These are phyloP conservation scores for Drosophila pallidifrons DNA, from an alignment of 1,140 invertebrate genomes.

Conservation along the genomic window DNA sequence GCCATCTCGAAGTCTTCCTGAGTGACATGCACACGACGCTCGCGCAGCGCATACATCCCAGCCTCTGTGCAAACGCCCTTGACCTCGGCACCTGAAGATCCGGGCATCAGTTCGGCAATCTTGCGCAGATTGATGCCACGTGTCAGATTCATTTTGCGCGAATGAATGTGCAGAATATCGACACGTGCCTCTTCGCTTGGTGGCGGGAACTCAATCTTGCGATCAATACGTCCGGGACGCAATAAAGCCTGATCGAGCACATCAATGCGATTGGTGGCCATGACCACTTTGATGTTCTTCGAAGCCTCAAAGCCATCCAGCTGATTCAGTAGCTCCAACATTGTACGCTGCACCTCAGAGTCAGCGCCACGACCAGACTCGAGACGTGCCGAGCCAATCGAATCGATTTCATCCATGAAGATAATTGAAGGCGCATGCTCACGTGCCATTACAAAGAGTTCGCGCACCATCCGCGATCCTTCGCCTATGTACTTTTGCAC, in stretches of 20 bases:
- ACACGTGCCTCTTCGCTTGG: conserved; percentile 92
- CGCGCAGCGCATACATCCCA: conserved; percentile 91
- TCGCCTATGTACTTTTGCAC: conserved; percentile 92
- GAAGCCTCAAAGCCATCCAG: conserved; percentile 90
- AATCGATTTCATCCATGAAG: conserved; percentile 92
- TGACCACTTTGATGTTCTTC: conserved; percentile 91
- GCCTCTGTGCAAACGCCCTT: conserved; percentile 91
- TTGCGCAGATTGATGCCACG: conserved; percentile 91
- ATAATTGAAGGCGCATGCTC: conserved; percentile 91
- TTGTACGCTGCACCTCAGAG: conserved; percentile 92
- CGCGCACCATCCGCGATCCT: conserved; percentile 88
- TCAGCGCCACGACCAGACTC: conserved; percentile 84
- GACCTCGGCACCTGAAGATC: conserved; percentile 91
- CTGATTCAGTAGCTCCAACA: conserved; percentile 90
- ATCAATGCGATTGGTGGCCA: conserved; percentile 92
- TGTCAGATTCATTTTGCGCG: conserved; percentile 92
- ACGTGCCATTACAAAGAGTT: conserved; percentile 49
- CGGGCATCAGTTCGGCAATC: conserved; percentile 92
- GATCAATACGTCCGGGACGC: conserved; percentile 93
- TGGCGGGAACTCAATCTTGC: conserved; percentile 92
- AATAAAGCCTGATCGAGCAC: conserved; percentile 94
- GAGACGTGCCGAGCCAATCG: conserved; percentile 92
- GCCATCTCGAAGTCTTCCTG: conserved; percentile 99
- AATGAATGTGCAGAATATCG: conserved; percentile 91
- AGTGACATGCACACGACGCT: conserved; percentile 92